Percentiles rank a stretch among this genome's conserved stretches.
Conservation (phyloP, 2,113 vertebrate species). For the Scytalopus superciliaris region DNA sequence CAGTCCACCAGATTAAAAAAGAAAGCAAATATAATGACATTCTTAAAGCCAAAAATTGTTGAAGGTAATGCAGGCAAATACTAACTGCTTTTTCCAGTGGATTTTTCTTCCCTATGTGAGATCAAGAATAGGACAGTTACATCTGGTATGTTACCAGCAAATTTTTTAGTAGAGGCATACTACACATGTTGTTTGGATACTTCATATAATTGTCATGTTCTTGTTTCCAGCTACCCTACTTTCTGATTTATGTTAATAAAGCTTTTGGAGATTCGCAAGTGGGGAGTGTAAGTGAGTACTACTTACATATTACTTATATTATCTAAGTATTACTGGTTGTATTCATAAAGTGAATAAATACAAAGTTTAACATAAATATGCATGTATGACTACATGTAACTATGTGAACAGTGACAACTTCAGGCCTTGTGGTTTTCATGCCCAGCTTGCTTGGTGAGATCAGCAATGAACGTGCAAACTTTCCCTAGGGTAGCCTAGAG, state of each 20-base stretch:
- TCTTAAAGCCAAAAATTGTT: neutral
- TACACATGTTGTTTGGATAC: neutral
- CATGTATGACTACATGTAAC: neutral
- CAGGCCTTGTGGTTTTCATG: neutral
- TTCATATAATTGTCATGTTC: neutral
- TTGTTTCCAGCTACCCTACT: neutral
- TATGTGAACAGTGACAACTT: neutral
- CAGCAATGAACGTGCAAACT: neutral
- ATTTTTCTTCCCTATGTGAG: neutral
- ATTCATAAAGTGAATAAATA: neutral
- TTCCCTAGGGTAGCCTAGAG: neutral
- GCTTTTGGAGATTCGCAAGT: neutral
- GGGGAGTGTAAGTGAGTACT: neutral
- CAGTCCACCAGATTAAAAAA: neutral
- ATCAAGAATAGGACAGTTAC: neutral
- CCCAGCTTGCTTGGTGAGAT: neutral
- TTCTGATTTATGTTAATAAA: neutral
- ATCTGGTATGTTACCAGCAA: neutral
- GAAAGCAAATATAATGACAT: neutral
- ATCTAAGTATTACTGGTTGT: neutral
- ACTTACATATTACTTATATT: neutral
- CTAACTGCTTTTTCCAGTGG: neutral
- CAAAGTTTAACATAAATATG: neutral
- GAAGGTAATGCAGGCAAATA: neutral
- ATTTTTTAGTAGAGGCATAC: neutral